These are phyloP conservation scores for Aphelocoma californica DNA, from an alignment of 2,797 vertebrate genomes.

Conservation along the genomic window DNA sequence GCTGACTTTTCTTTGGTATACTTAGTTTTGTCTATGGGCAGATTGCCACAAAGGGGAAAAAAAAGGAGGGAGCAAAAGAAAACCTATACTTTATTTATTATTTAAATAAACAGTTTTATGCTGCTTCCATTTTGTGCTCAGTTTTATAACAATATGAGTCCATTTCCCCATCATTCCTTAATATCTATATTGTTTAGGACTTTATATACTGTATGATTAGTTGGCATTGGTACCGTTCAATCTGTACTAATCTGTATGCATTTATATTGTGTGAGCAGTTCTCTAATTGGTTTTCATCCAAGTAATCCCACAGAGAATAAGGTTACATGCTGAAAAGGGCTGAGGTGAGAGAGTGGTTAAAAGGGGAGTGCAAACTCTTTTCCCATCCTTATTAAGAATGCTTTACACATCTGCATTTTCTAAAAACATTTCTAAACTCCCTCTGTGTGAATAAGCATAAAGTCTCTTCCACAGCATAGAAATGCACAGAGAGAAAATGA, in stretches of 20 bases:
- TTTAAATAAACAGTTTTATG: constrained; percentile 60
- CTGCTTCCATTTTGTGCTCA: constrained; percentile 65
- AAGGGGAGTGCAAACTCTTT: constrained; percentile 75
- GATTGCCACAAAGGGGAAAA: constrained; percentile 49
- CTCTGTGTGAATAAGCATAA: constrained; percentile 63
- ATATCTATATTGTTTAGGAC: constrained; percentile 75
- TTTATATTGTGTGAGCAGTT: constrained; percentile 76
- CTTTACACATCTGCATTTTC: constrained; percentile 71
- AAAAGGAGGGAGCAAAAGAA: neutral
- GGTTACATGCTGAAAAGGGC: constrained; percentile 78
- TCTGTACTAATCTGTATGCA: constrained; percentile 78
- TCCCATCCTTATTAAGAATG: constrained; percentile 78
- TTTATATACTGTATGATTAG: constrained; percentile 73
- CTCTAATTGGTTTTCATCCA: constrained; percentile 81
- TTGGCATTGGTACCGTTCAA: constrained; percentile 73
- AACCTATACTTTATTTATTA: constrained; percentile 70
- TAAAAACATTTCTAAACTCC: constrained; percentile 67
- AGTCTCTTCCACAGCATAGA: constrained; percentile 21
- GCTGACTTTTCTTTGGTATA: constrained; percentile 53
- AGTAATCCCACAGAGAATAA: constrained; percentile 81
- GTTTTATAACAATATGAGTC: constrained; percentile 66
- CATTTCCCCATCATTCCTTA: constrained; percentile 69
- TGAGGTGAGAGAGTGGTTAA: constrained; percentile 78
- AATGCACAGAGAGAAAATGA: constrained; percentile 5
- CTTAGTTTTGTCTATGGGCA: constrained; percentile 62